Conservation (phyloP, 2,888 invertebrate species). For the Lordiphosa andalusiaca region DNA sequence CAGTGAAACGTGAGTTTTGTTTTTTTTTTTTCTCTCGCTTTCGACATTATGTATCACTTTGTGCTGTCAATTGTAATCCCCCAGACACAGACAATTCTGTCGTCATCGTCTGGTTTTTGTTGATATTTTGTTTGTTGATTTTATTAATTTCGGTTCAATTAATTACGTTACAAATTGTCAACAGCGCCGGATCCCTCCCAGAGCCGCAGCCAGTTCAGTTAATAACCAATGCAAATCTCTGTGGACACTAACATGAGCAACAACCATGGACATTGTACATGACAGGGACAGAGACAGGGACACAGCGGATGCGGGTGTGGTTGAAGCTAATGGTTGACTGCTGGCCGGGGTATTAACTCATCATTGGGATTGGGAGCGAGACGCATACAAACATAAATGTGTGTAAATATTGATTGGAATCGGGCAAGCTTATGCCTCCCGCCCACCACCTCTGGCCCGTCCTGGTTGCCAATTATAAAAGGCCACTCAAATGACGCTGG, state of each 20-base stretch:
- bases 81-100: constrained; percentile 35
- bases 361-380: constrained; percentile 32
- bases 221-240: constrained; percentile 68
- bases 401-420: constrained; percentile 14
- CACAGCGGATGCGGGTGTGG: constrained; percentile 5
- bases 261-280: constrained; percentile 52
- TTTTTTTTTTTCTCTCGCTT: constrained; percentile 36
- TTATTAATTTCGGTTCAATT: constrained; percentile 70
- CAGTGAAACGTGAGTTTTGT: constrained; percentile 66
- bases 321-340: constrained; percentile 48
- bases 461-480: constrained; percentile 58
- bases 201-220: constrained; percentile 33
- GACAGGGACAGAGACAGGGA: constrained; percentile 40
- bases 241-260: constrained; percentile 42
- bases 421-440: constrained; percentile 8
- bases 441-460: constrained; percentile 19
- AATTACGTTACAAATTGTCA: constrained; percentile 73
- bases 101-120: constrained; percentile 46
- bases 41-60: constrained; percentile 64
- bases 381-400: constrained; percentile 13
- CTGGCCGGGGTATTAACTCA: constrained; percentile 67
- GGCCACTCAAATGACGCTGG: constrained; percentile 33
- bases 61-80: constrained; percentile 63
- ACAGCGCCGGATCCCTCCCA: constrained; percentile 31
- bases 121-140: constrained; percentile 30